Evolutionary conservation across 2,797 vertebrate species (phyloP).

Genomic region (Chanos chanos): DNA sequence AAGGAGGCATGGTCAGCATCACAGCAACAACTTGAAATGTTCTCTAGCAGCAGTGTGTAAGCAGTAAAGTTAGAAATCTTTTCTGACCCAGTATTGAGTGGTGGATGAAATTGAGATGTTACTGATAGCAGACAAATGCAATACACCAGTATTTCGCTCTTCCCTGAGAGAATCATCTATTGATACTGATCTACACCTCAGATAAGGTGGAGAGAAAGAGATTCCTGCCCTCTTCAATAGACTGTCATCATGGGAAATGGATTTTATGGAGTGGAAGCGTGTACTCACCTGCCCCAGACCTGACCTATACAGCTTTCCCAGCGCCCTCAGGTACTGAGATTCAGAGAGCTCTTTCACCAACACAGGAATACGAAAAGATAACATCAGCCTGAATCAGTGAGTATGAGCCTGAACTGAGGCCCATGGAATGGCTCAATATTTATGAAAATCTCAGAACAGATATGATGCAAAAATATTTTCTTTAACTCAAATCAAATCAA

Average conservation of each 20-base stretch:
- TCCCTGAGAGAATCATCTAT: too few relatives aligned
- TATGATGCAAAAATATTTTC: too few relatives aligned
- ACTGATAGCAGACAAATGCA: too few relatives aligned
- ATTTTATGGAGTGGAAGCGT: conserved; percentile 27
- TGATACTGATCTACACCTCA: too few relatives aligned
- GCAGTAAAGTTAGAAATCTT: too few relatives aligned
- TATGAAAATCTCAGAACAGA: too few relatives aligned
- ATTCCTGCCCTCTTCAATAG: not conserved
- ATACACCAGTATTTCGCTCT: too few relatives aligned
- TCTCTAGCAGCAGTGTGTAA: too few relatives aligned
- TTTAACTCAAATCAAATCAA: too few relatives aligned
- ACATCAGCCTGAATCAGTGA: conserved; percentile 24
- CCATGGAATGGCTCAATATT: not conserved
- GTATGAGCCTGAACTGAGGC: conserved; percentile 21
- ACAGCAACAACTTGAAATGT: too few relatives aligned
- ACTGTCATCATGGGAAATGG: conserved; percentile 32
- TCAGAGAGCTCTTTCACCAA: conserved; percentile 11
- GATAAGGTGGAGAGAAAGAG: not conserved
- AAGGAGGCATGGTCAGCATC: not conserved
- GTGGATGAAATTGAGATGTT: too few relatives aligned
- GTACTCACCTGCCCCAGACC: conserved; percentile 37
- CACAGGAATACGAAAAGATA: conserved; percentile 26
- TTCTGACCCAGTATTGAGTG: too few relatives aligned
- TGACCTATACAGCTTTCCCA: conserved; percentile 26
- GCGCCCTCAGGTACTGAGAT: conserved; percentile 21